Conservation (phyloP, 2,797 vertebrate species). For the Kryptolebias ocellatus region DNA sequence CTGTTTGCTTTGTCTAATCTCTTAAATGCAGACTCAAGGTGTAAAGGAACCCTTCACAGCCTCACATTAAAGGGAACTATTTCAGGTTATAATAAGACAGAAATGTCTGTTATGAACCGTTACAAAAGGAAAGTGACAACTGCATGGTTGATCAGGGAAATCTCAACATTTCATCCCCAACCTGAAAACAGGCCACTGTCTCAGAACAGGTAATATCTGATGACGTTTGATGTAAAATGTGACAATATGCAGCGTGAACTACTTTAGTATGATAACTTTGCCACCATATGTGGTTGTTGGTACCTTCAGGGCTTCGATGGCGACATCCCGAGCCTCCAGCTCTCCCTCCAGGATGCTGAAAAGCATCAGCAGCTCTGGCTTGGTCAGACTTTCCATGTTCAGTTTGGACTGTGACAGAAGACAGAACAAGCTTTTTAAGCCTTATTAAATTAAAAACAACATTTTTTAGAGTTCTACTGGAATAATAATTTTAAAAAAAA, state of each 20-base stretch:
- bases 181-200: slow-evolving; percentile 1
- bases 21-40: not conserved
- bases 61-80: not conserved
- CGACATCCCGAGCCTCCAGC: slow-evolving; percentile 82
- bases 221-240: not conserved
- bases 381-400: slow-evolving; percentile 82
- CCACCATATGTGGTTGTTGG: slow-evolving; percentile 6
- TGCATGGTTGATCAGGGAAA: not conserved
- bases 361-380: slow-evolving; percentile 81
- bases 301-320: slow-evolving; percentile 83
- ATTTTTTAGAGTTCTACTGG: not conserved
- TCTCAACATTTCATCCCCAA: not conserved
- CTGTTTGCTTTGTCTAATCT: not conserved
- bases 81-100: not conserved
- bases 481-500: not conserved
- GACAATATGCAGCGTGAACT: not conserved
- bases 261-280: not conserved
- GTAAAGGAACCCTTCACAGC: not conserved
- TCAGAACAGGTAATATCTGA: not conserved
- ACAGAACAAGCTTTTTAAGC: slow-evolving; percentile 1
- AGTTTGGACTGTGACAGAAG: slow-evolving; percentile 73
- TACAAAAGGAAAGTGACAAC: not conserved
- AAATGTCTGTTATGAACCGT: not conserved
- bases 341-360: slow-evolving; percentile 85
- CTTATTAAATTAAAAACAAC: not conserved